Base-by-base conservation (phyloP, 1,140 invertebrate genomes). In the Tigriopus japonicus region DNA sequence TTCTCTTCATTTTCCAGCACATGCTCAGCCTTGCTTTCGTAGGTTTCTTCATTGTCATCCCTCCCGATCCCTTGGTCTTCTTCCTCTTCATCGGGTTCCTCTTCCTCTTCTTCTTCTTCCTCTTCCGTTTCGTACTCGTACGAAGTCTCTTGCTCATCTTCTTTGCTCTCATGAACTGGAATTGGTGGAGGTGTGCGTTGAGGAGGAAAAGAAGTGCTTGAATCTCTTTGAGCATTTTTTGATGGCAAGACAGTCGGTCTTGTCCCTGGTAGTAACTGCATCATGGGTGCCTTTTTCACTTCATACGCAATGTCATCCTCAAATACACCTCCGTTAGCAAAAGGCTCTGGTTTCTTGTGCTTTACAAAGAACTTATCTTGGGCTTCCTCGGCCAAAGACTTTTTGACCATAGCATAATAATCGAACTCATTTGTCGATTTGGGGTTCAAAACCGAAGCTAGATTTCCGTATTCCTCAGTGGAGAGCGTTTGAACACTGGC, bases 71-170 rank as follows among this genome's bases (percentile, higher is more conserved):
- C n/a, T 15, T 49, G 45, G 52, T 17, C 15, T 3, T 28, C 21
- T 15, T 58, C 17, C 40, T 42, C 58, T 51, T 51, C 58, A 15
- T 58, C 15, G 3, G n/a, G 23, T 60, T n/a, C 17, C 15, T 51
- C 58, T 17, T 51, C 58, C 17, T 60, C 58, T 35, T 60, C 58
- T 60, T 60, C 58, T 19, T 60, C 58, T n/a, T 58, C 55, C 24
- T 60, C 58, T 52, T 60, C 58, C 12, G 15, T 23, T 49, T 19
- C 42, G 10, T 60, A 17, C 15, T 19, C 42, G 10, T 60, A 17
- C 24, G 35, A 13, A 12, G 49, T 23, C 6, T 17, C 43, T 12
- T n/a, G 12, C 49, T 49, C 15, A 6, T 42, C 58, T 42, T 28
- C 15, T 52, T 52, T 15, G 21, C 7, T 15, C 15, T 60, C 58